Evolutionary conservation across 2,888 invertebrate species (phyloP), one percentile per base, ranked within the genome.

Genomic region (Drosophila borealis): DNA sequence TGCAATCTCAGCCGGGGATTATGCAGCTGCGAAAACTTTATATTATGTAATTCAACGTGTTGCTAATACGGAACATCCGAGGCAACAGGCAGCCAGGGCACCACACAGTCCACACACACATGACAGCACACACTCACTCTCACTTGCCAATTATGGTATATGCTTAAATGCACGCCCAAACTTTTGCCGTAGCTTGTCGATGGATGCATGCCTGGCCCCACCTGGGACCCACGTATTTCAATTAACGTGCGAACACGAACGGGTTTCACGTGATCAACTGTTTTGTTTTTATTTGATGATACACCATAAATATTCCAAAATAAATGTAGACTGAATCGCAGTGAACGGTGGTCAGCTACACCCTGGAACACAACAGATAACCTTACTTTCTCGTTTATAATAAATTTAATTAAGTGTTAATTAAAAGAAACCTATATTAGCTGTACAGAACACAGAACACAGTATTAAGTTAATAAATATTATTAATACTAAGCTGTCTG

Each of bases 21-120:
- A 83, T 84, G 76, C 84, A 80, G 67, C 62, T 74, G 72, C 70
- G 50, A 57, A 81, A 85, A 86, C 84, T 85, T 88, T 83, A 79
- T 86, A 86, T 86, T 78, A 88, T 84, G 87, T 79, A 84, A 86
- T 86, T 83, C 87, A 88, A 88, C 84, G 83, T 83, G 81, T 83
- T 85, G 80, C 77, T 63, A 48, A 65, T 57, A 48, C 36, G 19
- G 42, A 34, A 51, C 49, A 53, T 42, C 55, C 48, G 34, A 39
- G 64, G 69, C 82, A 81, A 75, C 76, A 70, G 68, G 79, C 85
- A 67, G 46, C 34, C 60, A 49, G 55, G 17, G 60, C 51, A 69
- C 45, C 44, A 17, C 70, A 21, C 9, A 53, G 51, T 44, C 33
- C 14, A 42, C 39, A 62, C 39, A 54, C 54, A 56, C 46, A 61